Evolutionary conservation across 2,113 vertebrate genomes (phyloP), one percentile per base, ranked within the genome.

Genomic region (Haemorhous mexicanus): DNA sequence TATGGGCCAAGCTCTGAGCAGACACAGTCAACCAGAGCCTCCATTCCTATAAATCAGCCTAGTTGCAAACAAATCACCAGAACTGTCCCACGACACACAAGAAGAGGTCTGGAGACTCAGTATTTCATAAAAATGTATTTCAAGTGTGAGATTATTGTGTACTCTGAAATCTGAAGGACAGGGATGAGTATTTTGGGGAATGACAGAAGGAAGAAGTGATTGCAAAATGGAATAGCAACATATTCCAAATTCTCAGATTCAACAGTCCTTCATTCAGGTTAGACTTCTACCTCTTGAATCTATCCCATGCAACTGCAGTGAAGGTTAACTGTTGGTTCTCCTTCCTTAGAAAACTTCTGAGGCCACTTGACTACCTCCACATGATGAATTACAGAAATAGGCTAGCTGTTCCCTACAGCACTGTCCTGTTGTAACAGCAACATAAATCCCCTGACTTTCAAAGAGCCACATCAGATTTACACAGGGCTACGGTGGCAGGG

Each of bases 261-360:
- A 63, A 61, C 0, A 53, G 19, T 32, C 19, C 4, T 80, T 76
- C 33, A 15, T 75, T 53, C 19, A 37, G 33, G 7, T 5, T 81
- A 27, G 33, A 72, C 53, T 79, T 90, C 23, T 33, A 50, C 2
- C 1, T 70, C 16, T 62, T 13, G 0, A 10, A 1, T 61, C 32
- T 43, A 14, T 33, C 16, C 33, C 17, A 44, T 2, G 11, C 15
- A 61, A 47, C 19, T 22, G 20, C 64, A 90, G 32, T 11, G 18
- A 43, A 82, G 19, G 20, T 3, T 2, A 0, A 20, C 24, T 28
- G 5, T 33, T 0, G 0, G 26, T 39, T 13, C 21, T 73, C 8
- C 55, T 87, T 76, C 70, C 39, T 35, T 59, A 91, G 59, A 74
- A 88, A 69, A 22, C 39, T 75, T 23, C 43, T 35, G 67, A 37